These are phyloP conservation scores for Macropis europaea DNA, from an alignment of 2,888 invertebrate species.

Conservation along the genomic window DNA sequence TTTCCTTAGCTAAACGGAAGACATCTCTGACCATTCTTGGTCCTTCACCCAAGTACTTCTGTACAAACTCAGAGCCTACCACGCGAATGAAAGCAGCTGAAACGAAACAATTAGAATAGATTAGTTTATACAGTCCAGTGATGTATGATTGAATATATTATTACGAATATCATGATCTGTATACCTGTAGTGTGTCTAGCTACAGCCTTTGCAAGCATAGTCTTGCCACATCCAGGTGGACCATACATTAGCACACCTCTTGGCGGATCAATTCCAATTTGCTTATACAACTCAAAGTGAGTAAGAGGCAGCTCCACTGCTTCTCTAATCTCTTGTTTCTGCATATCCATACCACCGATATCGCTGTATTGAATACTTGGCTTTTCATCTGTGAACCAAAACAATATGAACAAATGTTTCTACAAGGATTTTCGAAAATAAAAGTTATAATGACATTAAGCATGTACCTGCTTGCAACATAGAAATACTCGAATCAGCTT, in stretches of 20 bases:
- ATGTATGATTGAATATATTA: not conserved
- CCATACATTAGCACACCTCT: constrained; percentile 99
- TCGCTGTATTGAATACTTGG: constrained; percentile 98
- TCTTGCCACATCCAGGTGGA: constrained; percentile 99
- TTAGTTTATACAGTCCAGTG: not conserved
- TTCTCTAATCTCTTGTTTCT: constrained; percentile 99
- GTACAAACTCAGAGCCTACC: constrained; percentile 99
- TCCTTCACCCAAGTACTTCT: constrained; percentile 99
- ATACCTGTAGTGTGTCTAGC: constrained; percentile 99
- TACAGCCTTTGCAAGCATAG: constrained; percentile 99
- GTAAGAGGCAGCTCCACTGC: constrained; percentile 99
- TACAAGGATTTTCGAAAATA: not conserved
- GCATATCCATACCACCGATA: constrained; percentile 99
- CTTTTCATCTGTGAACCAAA: constrained; percentile 89
- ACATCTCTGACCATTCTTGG: constrained; percentile 99
- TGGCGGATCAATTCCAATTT: constrained; percentile 99
- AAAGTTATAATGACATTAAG: not conserved
- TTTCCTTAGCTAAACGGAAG: constrained; percentile 98
- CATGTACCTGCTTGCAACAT: constrained; percentile 94
- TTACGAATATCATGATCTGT: constrained; percentile 20
- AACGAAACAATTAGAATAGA: constrained; percentile 49
- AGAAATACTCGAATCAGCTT: constrained; percentile 99
- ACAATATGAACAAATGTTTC: constrained; percentile 1
- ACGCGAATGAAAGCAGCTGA: constrained; percentile 98
- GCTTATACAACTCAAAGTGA: constrained; percentile 98